Conservation (phyloP, 2,888 invertebrate species). For the Escarpia spicata region DNA sequence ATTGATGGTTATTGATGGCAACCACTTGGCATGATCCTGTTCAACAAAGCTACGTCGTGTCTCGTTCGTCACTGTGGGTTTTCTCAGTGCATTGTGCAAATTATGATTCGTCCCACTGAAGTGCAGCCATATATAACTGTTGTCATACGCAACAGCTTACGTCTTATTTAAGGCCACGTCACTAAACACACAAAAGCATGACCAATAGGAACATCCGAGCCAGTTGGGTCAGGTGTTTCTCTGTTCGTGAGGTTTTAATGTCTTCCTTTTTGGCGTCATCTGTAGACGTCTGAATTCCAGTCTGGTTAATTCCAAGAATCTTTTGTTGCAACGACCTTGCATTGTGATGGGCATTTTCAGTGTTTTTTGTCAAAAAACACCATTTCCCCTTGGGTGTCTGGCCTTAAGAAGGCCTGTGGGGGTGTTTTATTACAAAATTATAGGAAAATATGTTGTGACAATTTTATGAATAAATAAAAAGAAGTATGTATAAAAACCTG, state of each 20-base stretch:
- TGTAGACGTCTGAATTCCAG: neutral
- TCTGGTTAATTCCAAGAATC: neutral
- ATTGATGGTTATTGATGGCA: neutral
- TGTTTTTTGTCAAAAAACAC: too few species aligned
- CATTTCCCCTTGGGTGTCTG: too few species aligned
- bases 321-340: neutral
- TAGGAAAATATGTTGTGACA: too few species aligned
- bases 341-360: too few species aligned
- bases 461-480: too few species aligned
- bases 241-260: neutral
- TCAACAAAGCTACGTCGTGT: neutral
- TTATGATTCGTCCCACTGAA: neutral
- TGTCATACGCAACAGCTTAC: neutral
- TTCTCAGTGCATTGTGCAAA: neutral
- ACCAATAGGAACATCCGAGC: neutral
- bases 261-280: neutral
- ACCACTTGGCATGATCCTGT: neutral
- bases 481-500: too few species aligned
- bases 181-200: neutral
- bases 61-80: neutral
- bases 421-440: too few species aligned
- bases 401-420: too few species aligned
- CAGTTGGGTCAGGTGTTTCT: neutral
- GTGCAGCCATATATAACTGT: neutral
- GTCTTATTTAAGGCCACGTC: neutral